Percentiles rank a stretch among this genome's conserved stretches.
Evolutionary conservation across 2,888 invertebrate species (phyloP).

Genomic region (Norana najaformis): DNA sequence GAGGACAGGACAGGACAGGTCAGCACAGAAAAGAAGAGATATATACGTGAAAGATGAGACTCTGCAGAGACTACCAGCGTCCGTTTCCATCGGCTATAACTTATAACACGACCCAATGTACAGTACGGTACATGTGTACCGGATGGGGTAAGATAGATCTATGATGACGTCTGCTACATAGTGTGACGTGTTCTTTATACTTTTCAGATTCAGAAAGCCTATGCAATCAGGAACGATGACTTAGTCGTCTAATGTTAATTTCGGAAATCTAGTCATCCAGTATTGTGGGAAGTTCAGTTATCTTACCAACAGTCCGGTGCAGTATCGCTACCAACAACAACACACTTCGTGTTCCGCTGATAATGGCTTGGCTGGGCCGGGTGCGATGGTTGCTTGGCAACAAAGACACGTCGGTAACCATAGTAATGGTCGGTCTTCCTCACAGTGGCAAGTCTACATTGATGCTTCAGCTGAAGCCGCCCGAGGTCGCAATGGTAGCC

Average conservation of each 20-base stretch:
- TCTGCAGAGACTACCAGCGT: background rate
- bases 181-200: background rate
- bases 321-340: background rate
- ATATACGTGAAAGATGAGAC: background rate
- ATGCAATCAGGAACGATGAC: background rate
- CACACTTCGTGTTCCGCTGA: background rate
- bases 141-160: no score
- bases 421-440: conserved; percentile 88
- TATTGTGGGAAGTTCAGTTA: no score
- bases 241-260: background rate
- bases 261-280: conserved; percentile 1
- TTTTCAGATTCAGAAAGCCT: background rate
- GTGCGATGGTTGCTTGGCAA: conserved; percentile 40
- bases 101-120: no score
- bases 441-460: conserved; percentile 90
- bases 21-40: background rate
- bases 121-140: no score
- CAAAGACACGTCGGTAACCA: conserved; percentile 72
- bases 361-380: conserved; percentile 43
- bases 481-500: conserved; percentile 67
- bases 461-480: conserved; percentile 82
- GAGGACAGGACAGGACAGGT: background rate
- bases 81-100: no score
- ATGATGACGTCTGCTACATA: background rate
- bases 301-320: background rate